A percentile compares a stretch with the other conserved stretches of the same genome.
phyloP scores from a whole-genome alignment of 2,113 vertebrate genomes.

The Hemibagrus wyckioides region DNA sequence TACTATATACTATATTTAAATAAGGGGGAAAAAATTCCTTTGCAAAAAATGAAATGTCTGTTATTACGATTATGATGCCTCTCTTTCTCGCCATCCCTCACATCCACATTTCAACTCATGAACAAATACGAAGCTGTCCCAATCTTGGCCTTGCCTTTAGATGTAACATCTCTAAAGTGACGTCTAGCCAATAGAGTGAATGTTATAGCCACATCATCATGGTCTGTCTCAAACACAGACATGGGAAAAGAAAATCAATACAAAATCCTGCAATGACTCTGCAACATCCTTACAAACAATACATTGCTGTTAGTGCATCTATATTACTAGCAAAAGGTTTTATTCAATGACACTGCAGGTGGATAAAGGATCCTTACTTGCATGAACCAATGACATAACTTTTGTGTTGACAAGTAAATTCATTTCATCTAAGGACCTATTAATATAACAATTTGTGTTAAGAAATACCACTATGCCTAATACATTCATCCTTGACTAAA shows the following conservation, averaged over 20 bases:
- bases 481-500: not conserved
- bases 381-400: not conserved
- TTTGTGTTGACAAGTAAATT: not conserved
- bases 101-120: not conserved
- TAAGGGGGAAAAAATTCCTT: not conserved
- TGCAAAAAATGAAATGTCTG: not conserved
- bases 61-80: not conserved
- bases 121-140: slow-evolving; percentile 10
- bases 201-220: not conserved
- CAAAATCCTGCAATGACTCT: slow-evolving; percentile 36
- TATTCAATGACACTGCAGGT: not conserved
- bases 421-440: not conserved
- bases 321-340: not conserved
- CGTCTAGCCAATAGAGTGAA: slow-evolving; percentile 11
- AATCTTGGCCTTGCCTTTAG: slow-evolving; percentile 2
- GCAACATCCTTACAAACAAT: slow-evolving; percentile 3
- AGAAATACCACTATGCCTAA: not conserved
- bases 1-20: not conserved
- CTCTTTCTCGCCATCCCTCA: not conserved
- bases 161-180: slow-evolving; percentile 31
- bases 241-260: slow-evolving; percentile 16
- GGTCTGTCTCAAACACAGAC: slow-evolving; percentile 20
- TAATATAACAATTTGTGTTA: not conserved
- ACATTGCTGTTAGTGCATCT: not conserved
- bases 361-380: no score